phyloP scores from a whole-genome alignment of 2,888 invertebrate species.

The Silvanus unidentatus region DNA sequence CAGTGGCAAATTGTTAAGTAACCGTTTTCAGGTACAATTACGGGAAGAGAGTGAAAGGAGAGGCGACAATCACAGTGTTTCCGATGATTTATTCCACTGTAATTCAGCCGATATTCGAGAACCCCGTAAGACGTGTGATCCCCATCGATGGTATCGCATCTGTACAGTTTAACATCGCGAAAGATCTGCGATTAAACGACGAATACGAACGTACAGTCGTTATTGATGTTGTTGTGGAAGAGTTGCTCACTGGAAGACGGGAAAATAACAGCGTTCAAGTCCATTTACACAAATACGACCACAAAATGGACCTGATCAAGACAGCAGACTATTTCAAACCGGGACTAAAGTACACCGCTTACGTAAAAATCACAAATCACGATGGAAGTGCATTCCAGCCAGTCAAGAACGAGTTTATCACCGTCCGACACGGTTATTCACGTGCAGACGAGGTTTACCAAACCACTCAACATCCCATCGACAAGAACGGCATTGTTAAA shows the following conservation, averaged over 20 bases:
- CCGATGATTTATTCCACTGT: constrained; percentile 75
- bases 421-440: constrained; percentile 57
- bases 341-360: constrained; percentile 75
- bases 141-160: constrained; percentile 57
- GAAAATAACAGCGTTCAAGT: constrained; percentile 73
- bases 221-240: constrained; percentile 84
- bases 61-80: constrained; percentile 76
- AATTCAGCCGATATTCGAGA: constrained; percentile 70
- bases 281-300: constrained; percentile 70
- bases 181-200: constrained; percentile 69
- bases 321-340: constrained; percentile 87
- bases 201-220: constrained; percentile 76
- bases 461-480: constrained; percentile 51
- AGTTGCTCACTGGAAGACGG: constrained; percentile 77
- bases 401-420: constrained; percentile 51
- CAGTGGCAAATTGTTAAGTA: neutral
- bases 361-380: constrained; percentile 68
- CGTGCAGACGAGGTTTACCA: constrained; percentile 53
- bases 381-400: constrained; percentile 63
- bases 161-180: constrained; percentile 71
- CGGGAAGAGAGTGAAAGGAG: constrained; percentile 81
- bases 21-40: constrained; percentile 43
- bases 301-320: constrained; percentile 69
- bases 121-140: constrained; percentile 65
- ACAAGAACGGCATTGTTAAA: constrained; percentile 59